phyloP scores from a whole-genome alignment of 2,797 vertebrate genomes.

The Capromys pilorides region DNA sequence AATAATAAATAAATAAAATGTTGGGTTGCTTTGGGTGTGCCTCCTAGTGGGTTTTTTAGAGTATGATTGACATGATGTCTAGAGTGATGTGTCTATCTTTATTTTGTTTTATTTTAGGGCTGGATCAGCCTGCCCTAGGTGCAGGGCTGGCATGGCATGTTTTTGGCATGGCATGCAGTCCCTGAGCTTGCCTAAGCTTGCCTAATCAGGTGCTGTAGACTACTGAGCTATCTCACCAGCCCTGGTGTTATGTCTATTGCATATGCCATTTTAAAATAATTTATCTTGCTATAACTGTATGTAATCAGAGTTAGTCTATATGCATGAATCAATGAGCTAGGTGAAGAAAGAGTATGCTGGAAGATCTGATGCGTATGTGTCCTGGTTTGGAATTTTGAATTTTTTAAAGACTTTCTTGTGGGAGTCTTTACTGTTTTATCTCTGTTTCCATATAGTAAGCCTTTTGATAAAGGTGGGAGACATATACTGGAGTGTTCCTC shows the following conservation, averaged over 20 bases:
- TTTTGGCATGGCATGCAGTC: too few relatives aligned
- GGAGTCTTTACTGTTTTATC: background rate
- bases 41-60: too few relatives aligned
- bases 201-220: too few relatives aligned
- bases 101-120: too few relatives aligned
- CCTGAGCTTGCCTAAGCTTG: too few relatives aligned
- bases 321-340: background rate
- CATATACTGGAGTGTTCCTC: background rate
- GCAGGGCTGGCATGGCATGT: too few relatives aligned
- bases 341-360: background rate
- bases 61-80: background rate
- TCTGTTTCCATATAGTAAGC: background rate
- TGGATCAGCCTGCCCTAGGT: too few relatives aligned
- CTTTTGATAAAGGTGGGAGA: background rate
- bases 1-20: too few relatives aligned
- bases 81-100: background rate
- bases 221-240: too few relatives aligned
- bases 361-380: background rate
- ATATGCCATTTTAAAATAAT: background rate
- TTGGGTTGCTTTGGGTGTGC: background rate
- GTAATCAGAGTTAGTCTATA: background rate
- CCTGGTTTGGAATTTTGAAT: background rate
- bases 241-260: background rate
- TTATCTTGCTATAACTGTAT: background rate
- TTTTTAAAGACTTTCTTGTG: background rate